Conservation (phyloP, 2,888 invertebrate species). For the Ophonus ardosiacus region DNA sequence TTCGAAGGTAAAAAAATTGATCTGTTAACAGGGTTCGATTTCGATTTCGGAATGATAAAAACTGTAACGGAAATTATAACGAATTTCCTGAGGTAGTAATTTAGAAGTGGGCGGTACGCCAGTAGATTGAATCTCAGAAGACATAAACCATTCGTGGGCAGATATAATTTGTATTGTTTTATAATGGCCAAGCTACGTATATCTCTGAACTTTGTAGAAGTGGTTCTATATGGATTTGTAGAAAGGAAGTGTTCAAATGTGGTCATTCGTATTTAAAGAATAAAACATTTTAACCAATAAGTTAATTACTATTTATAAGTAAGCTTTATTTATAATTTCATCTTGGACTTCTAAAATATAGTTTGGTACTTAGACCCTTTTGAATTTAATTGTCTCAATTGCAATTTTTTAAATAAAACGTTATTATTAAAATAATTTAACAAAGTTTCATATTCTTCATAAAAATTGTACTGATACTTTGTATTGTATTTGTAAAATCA, state of each 20-base stretch:
- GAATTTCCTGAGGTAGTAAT: slow-evolving; percentile 48
- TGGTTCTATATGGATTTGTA: neutral
- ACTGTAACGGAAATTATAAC: slow-evolving; percentile 41
- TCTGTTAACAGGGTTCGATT: slow-evolving; percentile 36
- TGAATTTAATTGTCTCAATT: too few species aligned
- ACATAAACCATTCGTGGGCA: slow-evolving; percentile 11
- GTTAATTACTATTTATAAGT: too few species aligned
- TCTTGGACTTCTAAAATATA: too few species aligned
- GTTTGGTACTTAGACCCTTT: too few species aligned
- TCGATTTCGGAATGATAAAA: slow-evolving; percentile 49
- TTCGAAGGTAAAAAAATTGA: slow-evolving; percentile 23
- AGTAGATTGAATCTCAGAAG: neutral
- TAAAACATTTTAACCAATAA: too few species aligned
- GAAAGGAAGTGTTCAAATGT: neutral
- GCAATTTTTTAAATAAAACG: too few species aligned
- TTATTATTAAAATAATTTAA: too few species aligned
- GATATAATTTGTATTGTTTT: slow-evolving; percentile 34
- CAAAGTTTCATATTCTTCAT: too few species aligned
- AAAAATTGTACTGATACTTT: too few species aligned
- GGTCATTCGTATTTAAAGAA: too few species aligned
- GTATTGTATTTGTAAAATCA: too few species aligned
- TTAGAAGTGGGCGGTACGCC: slow-evolving; percentile 3
- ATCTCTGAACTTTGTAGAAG: neutral
- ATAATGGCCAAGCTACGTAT: neutral
- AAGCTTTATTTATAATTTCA: too few species aligned